These are phyloP conservation scores for Varecia variegata DNA, from an alignment of 2,797 vertebrate genomes.

Conservation along the genomic window DNA sequence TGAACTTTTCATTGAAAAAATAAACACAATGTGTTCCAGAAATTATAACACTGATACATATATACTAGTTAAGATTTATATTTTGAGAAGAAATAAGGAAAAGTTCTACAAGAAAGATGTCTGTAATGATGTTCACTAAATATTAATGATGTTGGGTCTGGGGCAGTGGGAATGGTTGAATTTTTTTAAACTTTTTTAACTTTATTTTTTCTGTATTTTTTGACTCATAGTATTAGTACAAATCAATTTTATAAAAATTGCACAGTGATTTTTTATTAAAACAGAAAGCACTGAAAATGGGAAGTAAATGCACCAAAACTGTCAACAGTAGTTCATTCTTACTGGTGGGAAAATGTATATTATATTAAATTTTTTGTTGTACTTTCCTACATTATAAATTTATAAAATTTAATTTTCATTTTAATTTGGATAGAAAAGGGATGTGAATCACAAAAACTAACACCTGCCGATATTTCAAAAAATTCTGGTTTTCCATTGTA, in stretches of 20 bases:
- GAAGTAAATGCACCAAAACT: background rate
- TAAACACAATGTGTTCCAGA: background rate
- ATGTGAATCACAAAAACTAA: background rate
- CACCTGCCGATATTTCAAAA: background rate
- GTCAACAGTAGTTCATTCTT: background rate
- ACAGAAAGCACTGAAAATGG: background rate
- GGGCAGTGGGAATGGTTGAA: background rate
- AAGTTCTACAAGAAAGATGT: background rate
- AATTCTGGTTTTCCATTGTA: background rate
- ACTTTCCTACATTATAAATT: background rate
- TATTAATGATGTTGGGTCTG: background rate
- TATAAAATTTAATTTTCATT: background rate
- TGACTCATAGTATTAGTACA: background rate
- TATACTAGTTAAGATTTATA: background rate
- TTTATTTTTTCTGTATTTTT: background rate
- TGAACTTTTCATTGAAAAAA: slow-evolving; percentile 1
- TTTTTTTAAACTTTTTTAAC: background rate
- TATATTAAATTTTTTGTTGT: background rate
- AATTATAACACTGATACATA: background rate
- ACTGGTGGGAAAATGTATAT: background rate
- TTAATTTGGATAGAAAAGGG: background rate
- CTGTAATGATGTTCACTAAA: background rate
- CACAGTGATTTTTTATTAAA: background rate
- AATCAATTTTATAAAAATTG: background rate
- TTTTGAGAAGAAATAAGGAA: background rate